Evolutionary conservation across 2,888 invertebrate genomes (phyloP), one percentile per base, ranked within the genome.

Genomic region (Dasysyrphus albostriatus): DNA sequence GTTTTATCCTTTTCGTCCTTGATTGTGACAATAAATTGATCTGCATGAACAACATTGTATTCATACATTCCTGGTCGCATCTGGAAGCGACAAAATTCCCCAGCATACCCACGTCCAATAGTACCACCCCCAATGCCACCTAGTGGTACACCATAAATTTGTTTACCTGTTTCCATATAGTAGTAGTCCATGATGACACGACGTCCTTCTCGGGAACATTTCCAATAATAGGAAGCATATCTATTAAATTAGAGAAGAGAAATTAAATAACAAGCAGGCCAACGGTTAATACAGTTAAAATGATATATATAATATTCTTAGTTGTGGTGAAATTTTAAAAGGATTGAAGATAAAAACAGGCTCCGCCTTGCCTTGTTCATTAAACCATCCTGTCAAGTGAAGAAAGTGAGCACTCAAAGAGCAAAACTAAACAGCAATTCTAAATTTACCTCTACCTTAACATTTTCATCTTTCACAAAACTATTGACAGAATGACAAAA

Each of bases 31-130:
- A 98, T 97, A 93, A 98, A 98, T 93, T 98, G 97, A 93, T 98
- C 96, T 72, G 97, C 97, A 85, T 95, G 95, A 14, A 97, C 95
- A 7, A 95, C 95, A 89, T 96, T 94, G 92, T 98, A 97, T 90
- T 97, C 96, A 93, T 98, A 98, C 82, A 97, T 94, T 65, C 98
- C 98, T 0, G 98, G 98, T 87, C 95, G 95, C 91, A 99, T 94
- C 92, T 98, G 97, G 92, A 95, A 98, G 76, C 98, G 95, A 92
- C 98, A 98, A 93, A 98, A 98, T 93, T 98, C 98, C 19, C 98
- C 98, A 90, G 95, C 95, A 93, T 95, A 98, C 5, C 98, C 98
- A 73, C 98, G 94, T 3, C 98, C 98, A 89, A 99, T 98, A 67
- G 92, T 93, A 49, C 93, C 93, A 88, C 95, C 94, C 3, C 97